Percentiles rank a stretch among this genome's conserved stretches.
phyloP scores from a whole-genome alignment of 1,140 invertebrate genomes.

The Hypsibius dujardini region DNA sequence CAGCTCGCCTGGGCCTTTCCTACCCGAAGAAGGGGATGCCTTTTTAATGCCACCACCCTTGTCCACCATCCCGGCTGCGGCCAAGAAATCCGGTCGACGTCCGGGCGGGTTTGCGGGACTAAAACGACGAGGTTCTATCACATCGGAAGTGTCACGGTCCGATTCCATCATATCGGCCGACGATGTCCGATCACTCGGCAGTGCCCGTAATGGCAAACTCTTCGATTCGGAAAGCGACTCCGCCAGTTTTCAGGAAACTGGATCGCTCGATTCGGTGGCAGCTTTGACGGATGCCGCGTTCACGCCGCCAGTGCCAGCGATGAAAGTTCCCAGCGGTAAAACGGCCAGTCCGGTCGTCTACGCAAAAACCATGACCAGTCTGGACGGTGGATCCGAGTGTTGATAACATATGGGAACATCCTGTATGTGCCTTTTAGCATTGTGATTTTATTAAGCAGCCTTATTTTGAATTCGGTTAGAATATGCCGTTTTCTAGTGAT shows the following conservation, averaged over 20 bases:
- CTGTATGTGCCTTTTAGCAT: too few species aligned
- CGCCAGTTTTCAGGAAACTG: background rate
- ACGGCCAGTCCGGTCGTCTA: background rate
- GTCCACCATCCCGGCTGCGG: too few species aligned
- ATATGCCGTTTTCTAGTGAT: too few species aligned
- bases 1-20: background rate
- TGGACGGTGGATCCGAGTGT: background rate
- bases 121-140: background rate
- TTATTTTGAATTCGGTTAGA: too few species aligned
- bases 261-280: background rate
- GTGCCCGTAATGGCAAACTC: constrained; percentile 1
- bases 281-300: background rate
- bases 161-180: constrained; percentile 5
- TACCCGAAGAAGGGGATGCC: background rate
- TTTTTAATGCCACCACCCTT: background rate
- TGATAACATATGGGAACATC: background rate
- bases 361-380: background rate
- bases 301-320: background rate
- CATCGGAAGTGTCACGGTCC: background rate
- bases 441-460: too few species aligned
- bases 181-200: background rate
- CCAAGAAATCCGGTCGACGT: background rate
- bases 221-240: constrained; percentile 8
- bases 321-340: background rate
- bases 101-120: background rate